Evolutionary conservation across 2,888 invertebrate genomes (phyloP).

Genomic region (Eilema depressum): DNA sequence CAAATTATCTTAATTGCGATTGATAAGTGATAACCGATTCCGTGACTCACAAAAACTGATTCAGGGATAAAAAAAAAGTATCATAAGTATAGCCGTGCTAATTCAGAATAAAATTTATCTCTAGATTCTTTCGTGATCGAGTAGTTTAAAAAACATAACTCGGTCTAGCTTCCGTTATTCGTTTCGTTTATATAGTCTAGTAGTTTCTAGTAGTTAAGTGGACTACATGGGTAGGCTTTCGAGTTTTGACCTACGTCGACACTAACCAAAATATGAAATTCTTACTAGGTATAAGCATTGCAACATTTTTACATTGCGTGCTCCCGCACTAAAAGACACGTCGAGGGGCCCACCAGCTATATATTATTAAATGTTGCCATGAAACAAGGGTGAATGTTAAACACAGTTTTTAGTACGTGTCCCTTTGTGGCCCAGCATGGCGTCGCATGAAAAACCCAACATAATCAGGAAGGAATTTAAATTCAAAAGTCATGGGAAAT

Average conservation of each 20-base stretch:
- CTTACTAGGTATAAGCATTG: not conserved
- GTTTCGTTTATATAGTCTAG: not conserved
- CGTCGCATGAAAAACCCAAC: not conserved
- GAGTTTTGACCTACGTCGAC: not conserved
- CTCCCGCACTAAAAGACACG: not conserved
- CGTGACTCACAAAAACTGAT: too few relatives aligned
- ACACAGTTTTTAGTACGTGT: conserved; percentile 32
- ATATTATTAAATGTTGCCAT: conserved; percentile 56
- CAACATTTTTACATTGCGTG: not conserved
- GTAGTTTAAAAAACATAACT: not conserved
- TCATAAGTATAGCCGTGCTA: not conserved
- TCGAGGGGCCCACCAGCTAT: conserved; percentile 22
- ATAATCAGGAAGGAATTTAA: not conserved
- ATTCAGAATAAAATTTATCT: not conserved
- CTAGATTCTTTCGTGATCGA: not conserved
- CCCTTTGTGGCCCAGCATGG: conserved; percentile 4
- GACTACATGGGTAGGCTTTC: too few relatives aligned
- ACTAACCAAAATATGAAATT: not conserved
- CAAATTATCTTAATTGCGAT: too few relatives aligned
- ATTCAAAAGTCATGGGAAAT: not conserved
- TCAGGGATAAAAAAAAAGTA: not conserved
- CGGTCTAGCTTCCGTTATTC: not conserved
- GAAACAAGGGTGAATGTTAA: conserved; percentile 58
- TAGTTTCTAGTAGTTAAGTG: too few relatives aligned
- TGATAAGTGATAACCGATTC: too few relatives aligned